Conservation (phyloP, 2,113 vertebrate genomes). For the Perccottus glenii region DNA sequence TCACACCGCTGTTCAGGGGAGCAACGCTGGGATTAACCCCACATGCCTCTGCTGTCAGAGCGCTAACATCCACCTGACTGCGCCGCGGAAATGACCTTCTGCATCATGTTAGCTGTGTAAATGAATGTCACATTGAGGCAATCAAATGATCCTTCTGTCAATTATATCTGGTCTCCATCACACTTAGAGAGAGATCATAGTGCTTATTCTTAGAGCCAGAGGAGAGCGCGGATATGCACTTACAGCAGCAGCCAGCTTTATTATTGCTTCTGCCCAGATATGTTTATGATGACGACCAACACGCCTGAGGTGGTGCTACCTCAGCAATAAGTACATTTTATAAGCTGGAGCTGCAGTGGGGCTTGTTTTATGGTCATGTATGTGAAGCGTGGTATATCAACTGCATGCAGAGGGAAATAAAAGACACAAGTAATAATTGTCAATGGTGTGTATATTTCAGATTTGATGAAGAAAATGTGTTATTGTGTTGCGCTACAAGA, state of each 20-base stretch:
- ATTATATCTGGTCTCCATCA: constrained; percentile 50
- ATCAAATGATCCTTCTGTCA: constrained; percentile 54
- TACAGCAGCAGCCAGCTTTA: constrained; percentile 32
- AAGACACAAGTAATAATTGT: constrained; percentile 11
- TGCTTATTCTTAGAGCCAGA: constrained; percentile 12
- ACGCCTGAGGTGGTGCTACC: constrained; percentile 41
- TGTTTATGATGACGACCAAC: constrained; percentile 61
- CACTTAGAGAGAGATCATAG: constrained; percentile 37
- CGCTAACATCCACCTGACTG: constrained; percentile 33
- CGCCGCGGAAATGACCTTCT: constrained; percentile 45
- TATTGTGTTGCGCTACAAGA: neutral
- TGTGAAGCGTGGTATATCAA: constrained; percentile 18
- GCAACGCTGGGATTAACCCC: constrained; percentile 58
- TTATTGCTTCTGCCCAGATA: constrained; percentile 37
- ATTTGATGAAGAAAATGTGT: neutral
- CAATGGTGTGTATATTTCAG: neutral
- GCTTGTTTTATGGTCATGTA: neutral
- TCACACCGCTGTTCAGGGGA: constrained; percentile 35
- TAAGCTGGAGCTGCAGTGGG: constrained; percentile 18
- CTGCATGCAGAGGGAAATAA: constrained; percentile 10
- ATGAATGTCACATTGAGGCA: constrained; percentile 57
- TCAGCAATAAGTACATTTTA: constrained; percentile 40
- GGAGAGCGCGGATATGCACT: constrained; percentile 18
- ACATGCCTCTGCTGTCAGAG: constrained; percentile 19
- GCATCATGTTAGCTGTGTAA: constrained; percentile 48